These are phyloP conservation scores for Piprites chloris DNA, from an alignment of 2,113 vertebrate genomes.

Conservation along the genomic window DNA sequence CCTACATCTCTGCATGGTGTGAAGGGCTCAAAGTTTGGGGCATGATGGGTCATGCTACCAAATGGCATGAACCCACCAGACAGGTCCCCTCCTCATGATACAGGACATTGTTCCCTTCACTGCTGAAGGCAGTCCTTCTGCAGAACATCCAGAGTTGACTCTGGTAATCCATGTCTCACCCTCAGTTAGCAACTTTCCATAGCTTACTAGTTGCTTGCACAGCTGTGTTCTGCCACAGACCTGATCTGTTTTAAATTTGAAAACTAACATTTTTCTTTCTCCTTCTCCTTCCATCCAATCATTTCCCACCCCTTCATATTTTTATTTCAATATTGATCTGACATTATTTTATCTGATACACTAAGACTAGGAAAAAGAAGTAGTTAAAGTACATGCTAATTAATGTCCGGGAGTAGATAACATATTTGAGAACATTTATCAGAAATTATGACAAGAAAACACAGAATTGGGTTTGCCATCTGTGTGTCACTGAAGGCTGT, in stretches of 20 bases:
- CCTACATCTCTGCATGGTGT: neutral
- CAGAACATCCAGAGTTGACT: neutral
- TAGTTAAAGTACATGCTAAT: neutral
- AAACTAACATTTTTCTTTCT: neutral
- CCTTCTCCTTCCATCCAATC: neutral
- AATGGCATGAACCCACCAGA: too few relatives aligned
- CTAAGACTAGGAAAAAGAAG: neutral
- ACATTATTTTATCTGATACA: neutral
- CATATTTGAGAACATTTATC: neutral
- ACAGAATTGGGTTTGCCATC: neutral
- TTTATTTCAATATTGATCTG: neutral
- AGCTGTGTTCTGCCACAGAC: neutral
- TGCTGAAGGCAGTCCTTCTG: accelerated
- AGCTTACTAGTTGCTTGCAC: neutral
- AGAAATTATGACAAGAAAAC: neutral
- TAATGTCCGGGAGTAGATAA: neutral
- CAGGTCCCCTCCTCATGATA: neutral
- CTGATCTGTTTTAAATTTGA: neutral
- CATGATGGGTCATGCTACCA: too few relatives aligned
- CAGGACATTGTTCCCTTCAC: neutral
- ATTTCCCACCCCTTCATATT: neutral
- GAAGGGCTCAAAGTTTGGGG: neutral
- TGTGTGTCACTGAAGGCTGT: neutral
- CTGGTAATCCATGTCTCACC: neutral
- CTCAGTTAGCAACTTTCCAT: neutral